Percentiles rank a stretch among this genome's conserved stretches.
Evolutionary conservation across 2,797 vertebrate species (phyloP).

Genomic region (Spinus olivaceus): DNA sequence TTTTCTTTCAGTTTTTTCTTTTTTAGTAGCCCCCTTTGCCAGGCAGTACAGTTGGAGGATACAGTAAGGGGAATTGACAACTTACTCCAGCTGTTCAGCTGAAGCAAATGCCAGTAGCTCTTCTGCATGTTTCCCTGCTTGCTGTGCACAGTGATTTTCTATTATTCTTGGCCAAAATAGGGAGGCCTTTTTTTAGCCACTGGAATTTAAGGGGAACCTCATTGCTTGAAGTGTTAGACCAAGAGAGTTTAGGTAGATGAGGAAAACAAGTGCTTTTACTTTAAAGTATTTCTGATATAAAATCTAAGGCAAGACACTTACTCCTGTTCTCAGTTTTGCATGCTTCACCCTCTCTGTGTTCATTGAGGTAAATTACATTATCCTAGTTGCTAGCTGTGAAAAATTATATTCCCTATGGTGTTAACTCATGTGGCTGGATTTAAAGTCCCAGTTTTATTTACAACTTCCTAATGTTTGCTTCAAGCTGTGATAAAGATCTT

Average conservation of each 20-base stretch:
- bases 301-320: neutral
- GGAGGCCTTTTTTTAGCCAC: neutral
- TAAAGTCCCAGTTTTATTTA: conserved; percentile 24
- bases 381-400: conserved; percentile 26
- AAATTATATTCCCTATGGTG: neutral
- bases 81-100: conserved; percentile 42
- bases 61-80: neutral
- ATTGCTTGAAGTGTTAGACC: neutral
- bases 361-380: conserved; percentile 12
- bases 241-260: neutral
- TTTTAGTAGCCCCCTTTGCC: neutral
- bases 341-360: neutral
- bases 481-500: neutral
- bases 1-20: neutral
- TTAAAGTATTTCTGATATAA: neutral
- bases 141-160: neutral
- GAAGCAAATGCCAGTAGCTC: neutral
- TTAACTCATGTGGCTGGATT: neutral
- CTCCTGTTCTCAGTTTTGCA: neutral
- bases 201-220: neutral
- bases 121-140: neutral
- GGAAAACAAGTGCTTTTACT: neutral
- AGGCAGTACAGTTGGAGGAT: neutral
- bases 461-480: neutral
- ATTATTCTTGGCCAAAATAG: conserved; percentile 30